Conservation (phyloP, 2,113 vertebrate genomes). For the Oceanodroma tethys region DNA sequence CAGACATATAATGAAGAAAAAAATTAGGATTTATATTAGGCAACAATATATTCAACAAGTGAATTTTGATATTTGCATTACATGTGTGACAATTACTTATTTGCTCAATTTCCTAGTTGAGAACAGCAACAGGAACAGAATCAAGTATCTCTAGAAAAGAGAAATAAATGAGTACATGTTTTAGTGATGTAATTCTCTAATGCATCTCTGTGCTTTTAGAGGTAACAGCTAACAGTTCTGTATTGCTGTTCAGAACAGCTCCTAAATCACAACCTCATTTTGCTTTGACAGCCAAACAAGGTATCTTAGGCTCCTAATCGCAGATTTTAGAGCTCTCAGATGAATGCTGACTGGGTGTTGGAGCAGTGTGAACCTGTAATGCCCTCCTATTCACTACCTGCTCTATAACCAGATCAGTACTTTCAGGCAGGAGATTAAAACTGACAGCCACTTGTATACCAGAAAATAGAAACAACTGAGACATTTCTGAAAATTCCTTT, state of each 20-base stretch:
- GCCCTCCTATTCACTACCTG: not conserved
- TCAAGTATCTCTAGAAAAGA: not conserved
- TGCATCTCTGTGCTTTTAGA: not conserved
- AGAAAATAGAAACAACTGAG: not conserved
- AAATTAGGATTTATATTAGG: not conserved
- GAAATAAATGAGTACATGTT: not conserved
- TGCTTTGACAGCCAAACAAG: not conserved
- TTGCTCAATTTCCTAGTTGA: not conserved
- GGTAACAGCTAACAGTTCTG: not conserved
- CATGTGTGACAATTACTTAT: not conserved
- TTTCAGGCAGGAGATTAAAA: not conserved
- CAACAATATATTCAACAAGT: not conserved
- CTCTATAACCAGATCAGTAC: not conserved
- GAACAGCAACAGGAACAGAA: not conserved
- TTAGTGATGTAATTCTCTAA: not conserved
- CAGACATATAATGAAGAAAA: not conserved
- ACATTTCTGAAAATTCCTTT: not conserved
- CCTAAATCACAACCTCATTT: constrained; percentile 10
- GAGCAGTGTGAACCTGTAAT: not conserved
- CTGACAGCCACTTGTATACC: not conserved
- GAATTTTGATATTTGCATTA: not conserved
- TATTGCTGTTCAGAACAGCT: not conserved
- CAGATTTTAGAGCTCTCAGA: not conserved
- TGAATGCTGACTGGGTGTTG: not conserved
- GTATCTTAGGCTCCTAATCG: not conserved